Evolutionary conservation across 2,797 vertebrate genomes (phyloP).

Genomic region (Catamblyrhynchus diadema): DNA sequence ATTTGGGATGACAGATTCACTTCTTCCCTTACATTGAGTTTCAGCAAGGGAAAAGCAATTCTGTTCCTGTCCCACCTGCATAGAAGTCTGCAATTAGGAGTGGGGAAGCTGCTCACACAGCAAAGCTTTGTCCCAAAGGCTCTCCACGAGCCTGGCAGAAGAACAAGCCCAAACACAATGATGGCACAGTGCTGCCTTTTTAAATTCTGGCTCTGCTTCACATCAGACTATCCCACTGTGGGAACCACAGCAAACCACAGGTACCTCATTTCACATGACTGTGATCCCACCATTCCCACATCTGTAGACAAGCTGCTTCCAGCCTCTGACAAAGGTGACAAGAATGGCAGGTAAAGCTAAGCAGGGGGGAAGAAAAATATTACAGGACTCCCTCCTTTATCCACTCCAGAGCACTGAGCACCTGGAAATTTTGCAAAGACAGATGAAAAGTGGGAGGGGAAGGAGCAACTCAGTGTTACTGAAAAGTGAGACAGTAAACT

Average conservation of each 20-base stretch:
- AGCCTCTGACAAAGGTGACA: neutral
- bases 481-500: conserved; percentile 30
- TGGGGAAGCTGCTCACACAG: neutral
- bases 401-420: neutral
- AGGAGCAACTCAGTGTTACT: conserved; percentile 27
- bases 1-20: neutral
- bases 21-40: neutral
- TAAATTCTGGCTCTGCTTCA: neutral
- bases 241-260: neutral
- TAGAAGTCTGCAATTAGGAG: neutral
- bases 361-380: neutral
- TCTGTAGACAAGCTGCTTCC: neutral
- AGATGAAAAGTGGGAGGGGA: conserved; percentile 62
- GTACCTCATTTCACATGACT: conserved; percentile 13
- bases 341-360: conserved; percentile 8
- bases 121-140: neutral
- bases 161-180: neutral
- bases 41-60: neutral
- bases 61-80: neutral
- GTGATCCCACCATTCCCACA: neutral
- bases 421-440: conserved; percentile 39
- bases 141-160: neutral
- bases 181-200: neutral
- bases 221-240: neutral
- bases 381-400: neutral